These are phyloP conservation scores for Drosophila rubida DNA, from an alignment of 2,888 invertebrate genomes.

Conservation along the genomic window DNA sequence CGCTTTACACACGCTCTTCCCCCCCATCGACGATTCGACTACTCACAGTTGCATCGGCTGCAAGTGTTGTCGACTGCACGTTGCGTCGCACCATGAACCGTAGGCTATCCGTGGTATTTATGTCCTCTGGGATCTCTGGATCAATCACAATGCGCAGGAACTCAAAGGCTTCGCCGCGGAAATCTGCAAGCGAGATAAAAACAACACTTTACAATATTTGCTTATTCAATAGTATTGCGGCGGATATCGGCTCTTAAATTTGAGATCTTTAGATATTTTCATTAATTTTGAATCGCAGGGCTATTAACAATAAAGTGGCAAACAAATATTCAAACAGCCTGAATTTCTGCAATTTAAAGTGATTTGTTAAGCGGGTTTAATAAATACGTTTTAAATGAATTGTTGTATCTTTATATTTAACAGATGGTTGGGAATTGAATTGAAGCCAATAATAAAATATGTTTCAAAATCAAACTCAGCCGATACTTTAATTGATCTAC, in stretches of 20 bases:
- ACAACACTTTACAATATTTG: not conserved
- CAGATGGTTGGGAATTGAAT: too few species aligned
- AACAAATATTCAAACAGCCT: too few species aligned
- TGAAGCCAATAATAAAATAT: too few species aligned
- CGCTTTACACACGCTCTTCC: not conserved
- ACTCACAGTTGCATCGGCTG: constrained; percentile 49
- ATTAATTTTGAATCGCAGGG: too few species aligned
- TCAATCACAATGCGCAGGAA: constrained; percentile 75
- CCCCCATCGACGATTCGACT: not conserved
- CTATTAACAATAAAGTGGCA: too few species aligned
- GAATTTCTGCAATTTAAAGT: too few species aligned
- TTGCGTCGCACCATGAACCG: constrained; percentile 78
- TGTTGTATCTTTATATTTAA: too few species aligned
- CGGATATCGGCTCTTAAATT: not conserved
- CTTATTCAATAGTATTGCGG: not conserved
- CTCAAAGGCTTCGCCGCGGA: constrained; percentile 76
- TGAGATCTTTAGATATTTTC: too few species aligned
- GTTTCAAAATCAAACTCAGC: too few species aligned
- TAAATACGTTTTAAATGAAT: too few species aligned
- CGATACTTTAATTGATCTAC: constrained; percentile 39
- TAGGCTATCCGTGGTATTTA: constrained; percentile 68
- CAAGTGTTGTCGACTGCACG: constrained; percentile 31
- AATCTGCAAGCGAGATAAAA: constrained; percentile 57
- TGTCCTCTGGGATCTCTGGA: constrained; percentile 67
- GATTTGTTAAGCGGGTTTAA: too few species aligned